Evolutionary conservation across 2,113 vertebrate genomes (phyloP).

Genomic region (Gymnarchus niloticus): DNA sequence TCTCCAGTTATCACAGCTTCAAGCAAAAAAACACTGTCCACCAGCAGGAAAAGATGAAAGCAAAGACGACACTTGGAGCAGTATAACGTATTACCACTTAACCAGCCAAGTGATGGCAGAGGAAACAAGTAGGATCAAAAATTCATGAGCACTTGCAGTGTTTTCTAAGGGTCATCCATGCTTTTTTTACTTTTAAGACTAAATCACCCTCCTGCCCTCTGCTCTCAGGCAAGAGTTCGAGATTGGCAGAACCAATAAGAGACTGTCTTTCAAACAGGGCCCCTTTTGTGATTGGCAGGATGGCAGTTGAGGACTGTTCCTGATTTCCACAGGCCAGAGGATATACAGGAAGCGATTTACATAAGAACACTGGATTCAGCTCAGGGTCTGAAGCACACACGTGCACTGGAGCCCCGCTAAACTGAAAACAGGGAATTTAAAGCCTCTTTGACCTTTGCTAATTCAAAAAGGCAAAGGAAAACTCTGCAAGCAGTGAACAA

Average conservation of each 20-base stretch:
- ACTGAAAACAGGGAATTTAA: not conserved
- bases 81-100: no score
- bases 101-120: not conserved
- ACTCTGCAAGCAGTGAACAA: not conserved
- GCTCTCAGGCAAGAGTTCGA: not conserved
- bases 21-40: not conserved
- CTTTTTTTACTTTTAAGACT: not conserved
- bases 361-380: slow-evolving; percentile 43
- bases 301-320: slow-evolving; percentile 34
- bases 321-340: slow-evolving; percentile 51
- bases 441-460: not conserved
- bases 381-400: slow-evolving; percentile 13
- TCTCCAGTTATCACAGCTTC: not conserved
- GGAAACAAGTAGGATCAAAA: not conserved
- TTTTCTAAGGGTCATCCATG: not conserved
- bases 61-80: not conserved
- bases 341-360: slow-evolving; percentile 43
- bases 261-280: slow-evolving; percentile 28
- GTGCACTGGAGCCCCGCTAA: not conserved
- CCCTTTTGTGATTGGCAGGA: slow-evolving; percentile 38
- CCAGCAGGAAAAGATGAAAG: not conserved
- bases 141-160: slow-evolving; percentile 5
- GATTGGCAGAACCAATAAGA: not conserved
- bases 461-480: not conserved
- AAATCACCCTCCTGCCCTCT: not conserved